These are phyloP conservation scores for Enteromius trimaculatus DNA, from an alignment of 2,797 vertebrate genomes.

Conservation along the genomic window DNA sequence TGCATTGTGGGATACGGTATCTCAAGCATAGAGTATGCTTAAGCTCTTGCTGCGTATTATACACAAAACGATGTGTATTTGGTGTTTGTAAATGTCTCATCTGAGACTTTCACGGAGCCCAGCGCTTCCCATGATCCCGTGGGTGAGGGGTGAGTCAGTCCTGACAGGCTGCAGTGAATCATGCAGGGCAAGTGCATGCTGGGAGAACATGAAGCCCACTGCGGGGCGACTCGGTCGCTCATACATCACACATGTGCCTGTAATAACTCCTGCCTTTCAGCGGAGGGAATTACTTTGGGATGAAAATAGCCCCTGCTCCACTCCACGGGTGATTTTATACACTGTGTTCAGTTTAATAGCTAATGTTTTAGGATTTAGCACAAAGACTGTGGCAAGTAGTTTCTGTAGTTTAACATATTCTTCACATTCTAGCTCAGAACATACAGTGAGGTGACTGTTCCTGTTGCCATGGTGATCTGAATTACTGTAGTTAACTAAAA, in stretches of 20 bases:
- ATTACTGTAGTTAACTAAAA: background rate
- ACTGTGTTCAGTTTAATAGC: background rate
- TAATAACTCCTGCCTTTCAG: slow-evolving; percentile 9
- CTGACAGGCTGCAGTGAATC: slow-evolving; percentile 66
- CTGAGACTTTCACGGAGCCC: slow-evolving; percentile 41
- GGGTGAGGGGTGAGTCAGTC: slow-evolving; percentile 68
- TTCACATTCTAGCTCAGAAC: background rate
- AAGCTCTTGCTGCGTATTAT: background rate
- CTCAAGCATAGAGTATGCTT: background rate
- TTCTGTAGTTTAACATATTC: background rate
- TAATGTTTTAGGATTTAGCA: background rate
- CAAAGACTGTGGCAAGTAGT: background rate
- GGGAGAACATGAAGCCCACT: slow-evolving; percentile 57
- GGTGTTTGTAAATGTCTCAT: background rate
- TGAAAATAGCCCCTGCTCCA: background rate
- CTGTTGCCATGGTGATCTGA: slow-evolving; percentile 32
- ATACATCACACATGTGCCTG: slow-evolving; percentile 20
- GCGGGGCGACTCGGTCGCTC: slow-evolving; percentile 3
- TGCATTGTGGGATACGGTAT: slow-evolving; percentile 6
- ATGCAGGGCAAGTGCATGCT: slow-evolving; percentile 60
- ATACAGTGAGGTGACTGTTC: background rate
- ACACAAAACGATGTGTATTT: background rate
- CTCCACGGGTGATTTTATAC: background rate
- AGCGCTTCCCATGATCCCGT: slow-evolving; percentile 58
- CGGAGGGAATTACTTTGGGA: background rate